Base-by-base conservation (phyloP, 2,888 invertebrate genomes). In the Ischnus inquisitorius region DNA sequence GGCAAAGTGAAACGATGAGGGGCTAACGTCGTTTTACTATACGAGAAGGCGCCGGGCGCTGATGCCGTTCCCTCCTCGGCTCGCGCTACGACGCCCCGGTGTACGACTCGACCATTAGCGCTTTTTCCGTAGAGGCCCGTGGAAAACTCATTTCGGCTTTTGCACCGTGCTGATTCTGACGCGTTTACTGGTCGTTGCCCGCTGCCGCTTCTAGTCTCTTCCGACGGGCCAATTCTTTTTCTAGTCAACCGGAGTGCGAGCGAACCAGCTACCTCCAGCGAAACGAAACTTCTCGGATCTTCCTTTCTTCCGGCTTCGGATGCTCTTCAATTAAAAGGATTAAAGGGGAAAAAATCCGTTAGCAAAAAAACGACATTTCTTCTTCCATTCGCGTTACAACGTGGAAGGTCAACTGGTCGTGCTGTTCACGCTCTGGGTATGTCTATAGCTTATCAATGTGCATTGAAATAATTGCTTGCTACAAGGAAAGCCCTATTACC, bases 41-140 rank as follows among this genome's bases (percentile, higher is more conserved):
- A 60, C 25, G 67, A 60, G 25, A 41, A 16, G 41, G 22, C 12
- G 79, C 14, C 8, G 54, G 54, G 51, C 39, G 54, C 25, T 72
- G 22, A 46, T 46, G 43, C 34, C 34, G 34, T 34, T 8, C 34
- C 34, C 34, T 34, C 34, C 64, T 46, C 19, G 64, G 43, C 41
- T 28, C 43, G 81, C 43, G 51, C 46, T 72, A 60, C 60, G 76
- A 43, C 54, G 41, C 28, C 51, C 22, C 12, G 2, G 3, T 10
- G 54, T 54, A 71, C 75, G 60, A 76, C 81, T 65, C 57, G 76
- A 46, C 81, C 65, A 82, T 82, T 77, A 77, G 65, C 82, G 71
- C 72, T 82, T 82, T 77, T 82, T 77, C 34, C 57, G 51, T 19
- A 19, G 60, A 46, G 41, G 46, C 16, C 79, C 54, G 64, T 43